Conservation (phyloP, 2,888 invertebrate genomes). For the Melieria omissa region DNA sequence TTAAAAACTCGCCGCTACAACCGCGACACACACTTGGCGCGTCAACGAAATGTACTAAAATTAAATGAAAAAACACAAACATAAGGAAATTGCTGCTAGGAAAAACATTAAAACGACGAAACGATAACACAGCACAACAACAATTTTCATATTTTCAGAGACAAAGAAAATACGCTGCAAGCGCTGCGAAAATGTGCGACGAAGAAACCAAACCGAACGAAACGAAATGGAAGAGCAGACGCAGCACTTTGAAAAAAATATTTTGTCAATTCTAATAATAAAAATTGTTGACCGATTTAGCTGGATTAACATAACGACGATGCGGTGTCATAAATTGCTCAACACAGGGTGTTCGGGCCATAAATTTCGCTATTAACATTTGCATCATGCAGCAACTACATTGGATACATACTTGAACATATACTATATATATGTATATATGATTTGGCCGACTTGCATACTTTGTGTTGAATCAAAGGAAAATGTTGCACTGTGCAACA, state of each 20-base stretch:
- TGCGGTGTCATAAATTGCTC: constrained; percentile 53
- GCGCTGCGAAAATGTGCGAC: background rate
- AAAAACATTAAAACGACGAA: no score
- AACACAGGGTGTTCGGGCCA: constrained; percentile 39
- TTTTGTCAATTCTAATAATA: constrained; percentile 45
- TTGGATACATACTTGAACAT: no score
- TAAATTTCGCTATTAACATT: constrained; percentile 42
- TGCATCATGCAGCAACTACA: background rate
- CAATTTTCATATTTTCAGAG: background rate
- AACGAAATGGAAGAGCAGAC: no score
- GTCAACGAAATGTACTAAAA: background rate
- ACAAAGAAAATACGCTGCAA: background rate
- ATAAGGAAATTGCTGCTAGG: background rate
- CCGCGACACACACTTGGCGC: background rate
- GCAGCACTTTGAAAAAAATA: background rate
- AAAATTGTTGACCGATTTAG: constrained; percentile 60
- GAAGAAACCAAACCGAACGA: background rate
- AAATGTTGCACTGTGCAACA: no score
- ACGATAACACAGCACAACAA: no score
- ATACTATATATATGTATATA: no score
- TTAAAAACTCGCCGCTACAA: background rate
- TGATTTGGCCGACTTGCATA: no score
- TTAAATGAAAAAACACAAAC: background rate
- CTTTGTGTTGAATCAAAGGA: no score
- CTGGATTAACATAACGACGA: constrained; percentile 56